Percentiles rank a stretch among this genome's conserved stretches.
Evolutionary conservation across 2,888 invertebrate species (phyloP).

Genomic region (Psylliodes chrysocephalus): DNA sequence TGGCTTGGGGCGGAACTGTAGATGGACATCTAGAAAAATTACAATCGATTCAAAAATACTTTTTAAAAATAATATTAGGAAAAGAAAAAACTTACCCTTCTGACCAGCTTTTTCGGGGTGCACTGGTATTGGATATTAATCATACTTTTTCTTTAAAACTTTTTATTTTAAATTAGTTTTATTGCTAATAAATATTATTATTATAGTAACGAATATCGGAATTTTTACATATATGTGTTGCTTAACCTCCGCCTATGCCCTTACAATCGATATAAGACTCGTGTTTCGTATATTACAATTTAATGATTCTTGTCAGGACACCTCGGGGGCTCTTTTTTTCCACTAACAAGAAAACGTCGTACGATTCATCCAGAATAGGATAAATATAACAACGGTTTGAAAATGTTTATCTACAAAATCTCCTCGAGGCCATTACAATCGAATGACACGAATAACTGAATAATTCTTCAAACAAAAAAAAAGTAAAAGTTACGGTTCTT

Average conservation of each 20-base stretch:
- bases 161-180: too few species aligned
- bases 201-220: too few species aligned
- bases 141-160: too few species aligned
- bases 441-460: slow-evolving; percentile 17
- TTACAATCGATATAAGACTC: slow-evolving; percentile 34
- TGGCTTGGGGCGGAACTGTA: too few species aligned
- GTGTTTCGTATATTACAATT: slow-evolving; percentile 29
- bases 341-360: slow-evolving; percentile 20
- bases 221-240: too few species aligned
- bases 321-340: slow-evolving; percentile 21
- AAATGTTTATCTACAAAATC: slow-evolving; percentile 32
- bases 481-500: neutral
- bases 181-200: too few species aligned
- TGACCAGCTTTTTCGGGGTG: too few species aligned
- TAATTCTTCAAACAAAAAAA: slow-evolving; percentile 14
- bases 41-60: too few species aligned
- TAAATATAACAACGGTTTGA: slow-evolving; percentile 34
- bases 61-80: too few species aligned
- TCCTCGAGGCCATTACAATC: slow-evolving; percentile 10
- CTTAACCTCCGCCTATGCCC: slow-evolving; percentile 20
- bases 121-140: too few species aligned
- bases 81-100: too few species aligned
- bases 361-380: slow-evolving; percentile 18
- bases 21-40: too few species aligned
- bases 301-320: slow-evolving; percentile 40